Percentiles rank a stretch among this genome's conserved stretches.
These are phyloP conservation scores for Anguilla marmorata DNA, from an alignment of 2,797 vertebrate genomes.

Conservation along the genomic window DNA sequence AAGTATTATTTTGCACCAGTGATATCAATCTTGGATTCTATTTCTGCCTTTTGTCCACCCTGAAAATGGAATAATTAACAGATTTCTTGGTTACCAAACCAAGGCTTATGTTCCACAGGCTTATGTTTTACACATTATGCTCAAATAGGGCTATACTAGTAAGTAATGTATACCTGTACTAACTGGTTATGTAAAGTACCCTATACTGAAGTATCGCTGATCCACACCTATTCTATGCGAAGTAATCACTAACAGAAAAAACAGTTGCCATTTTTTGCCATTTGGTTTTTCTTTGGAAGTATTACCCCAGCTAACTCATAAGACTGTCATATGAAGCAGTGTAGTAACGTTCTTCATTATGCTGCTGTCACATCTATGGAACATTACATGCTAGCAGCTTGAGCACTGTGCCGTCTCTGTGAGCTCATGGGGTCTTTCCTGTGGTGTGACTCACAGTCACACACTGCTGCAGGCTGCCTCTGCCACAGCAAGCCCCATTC, in stretches of 20 bases:
- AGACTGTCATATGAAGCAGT: not conserved
- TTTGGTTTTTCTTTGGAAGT: not conserved
- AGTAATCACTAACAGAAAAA: not conserved
- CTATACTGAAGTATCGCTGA: not conserved
- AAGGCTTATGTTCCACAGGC: not conserved
- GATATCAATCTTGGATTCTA: not conserved
- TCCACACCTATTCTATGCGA: not conserved
- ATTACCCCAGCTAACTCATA: not conserved
- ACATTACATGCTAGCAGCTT: not conserved
- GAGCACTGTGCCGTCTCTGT: not conserved
- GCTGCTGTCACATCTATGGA: not conserved
- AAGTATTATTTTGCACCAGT: not conserved
- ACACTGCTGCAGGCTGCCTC: conserved; percentile 11
- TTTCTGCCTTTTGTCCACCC: not conserved
- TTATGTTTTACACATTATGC: not conserved
- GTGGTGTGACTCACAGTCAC: conserved; percentile 63
- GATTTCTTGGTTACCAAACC: not conserved
- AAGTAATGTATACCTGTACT: not conserved
- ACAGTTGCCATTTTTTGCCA: not conserved
- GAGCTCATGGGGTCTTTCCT: conserved; percentile 60
- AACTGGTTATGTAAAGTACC: not conserved
- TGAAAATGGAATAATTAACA: not conserved
- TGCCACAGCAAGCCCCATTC: not conserved
- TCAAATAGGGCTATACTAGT: not conserved
- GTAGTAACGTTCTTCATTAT: not conserved